A percentile compares a stretch with the other conserved stretches of the same genome.
phyloP scores from a whole-genome alignment of 2,888 invertebrate species.

The Fabriciana adippe region DNA sequence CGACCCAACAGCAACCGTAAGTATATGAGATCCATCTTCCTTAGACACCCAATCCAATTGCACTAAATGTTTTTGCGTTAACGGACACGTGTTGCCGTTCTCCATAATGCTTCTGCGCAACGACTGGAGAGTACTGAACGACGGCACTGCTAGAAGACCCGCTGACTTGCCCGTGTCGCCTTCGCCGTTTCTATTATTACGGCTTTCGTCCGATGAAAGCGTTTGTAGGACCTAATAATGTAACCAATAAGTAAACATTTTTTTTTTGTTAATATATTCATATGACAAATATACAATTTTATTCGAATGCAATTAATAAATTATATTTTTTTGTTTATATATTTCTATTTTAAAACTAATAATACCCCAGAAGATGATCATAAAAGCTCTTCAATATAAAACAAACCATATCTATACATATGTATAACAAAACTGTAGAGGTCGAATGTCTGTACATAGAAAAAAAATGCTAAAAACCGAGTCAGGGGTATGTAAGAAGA shows the following conservation, averaged over 20 bases:
- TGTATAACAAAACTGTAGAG: too few species aligned
- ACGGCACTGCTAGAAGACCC: conserved; percentile 92
- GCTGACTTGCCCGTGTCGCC: conserved; percentile 79
- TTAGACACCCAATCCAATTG: conserved; percentile 99
- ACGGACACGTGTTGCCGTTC: conserved; percentile 94
- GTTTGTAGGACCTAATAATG: conserved; percentile 85
- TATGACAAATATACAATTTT: too few species aligned
- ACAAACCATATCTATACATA: too few species aligned
- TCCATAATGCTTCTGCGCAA: conserved; percentile 93
- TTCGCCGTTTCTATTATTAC: conserved; percentile 81
- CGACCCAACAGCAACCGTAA: conserved; percentile 97
- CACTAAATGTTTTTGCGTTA: conserved; percentile 95
- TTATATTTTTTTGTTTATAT: background rate
- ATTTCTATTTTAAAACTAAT: background rate
- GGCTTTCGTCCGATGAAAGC: conserved; percentile 89
- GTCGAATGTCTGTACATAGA: too few species aligned
- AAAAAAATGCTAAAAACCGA: too few species aligned
- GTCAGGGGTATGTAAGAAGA: too few species aligned
- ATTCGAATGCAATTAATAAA: too few species aligned
- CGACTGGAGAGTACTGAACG: conserved; percentile 94
- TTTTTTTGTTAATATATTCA: background rate
- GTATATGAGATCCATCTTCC: conserved; percentile 98
- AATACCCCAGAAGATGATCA: background rate
- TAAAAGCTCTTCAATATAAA: too few species aligned
- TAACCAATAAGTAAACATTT: background rate